These are phyloP conservation scores for Carabus problematicus DNA, from an alignment of 2,888 invertebrate genomes.

Conservation along the genomic window DNA sequence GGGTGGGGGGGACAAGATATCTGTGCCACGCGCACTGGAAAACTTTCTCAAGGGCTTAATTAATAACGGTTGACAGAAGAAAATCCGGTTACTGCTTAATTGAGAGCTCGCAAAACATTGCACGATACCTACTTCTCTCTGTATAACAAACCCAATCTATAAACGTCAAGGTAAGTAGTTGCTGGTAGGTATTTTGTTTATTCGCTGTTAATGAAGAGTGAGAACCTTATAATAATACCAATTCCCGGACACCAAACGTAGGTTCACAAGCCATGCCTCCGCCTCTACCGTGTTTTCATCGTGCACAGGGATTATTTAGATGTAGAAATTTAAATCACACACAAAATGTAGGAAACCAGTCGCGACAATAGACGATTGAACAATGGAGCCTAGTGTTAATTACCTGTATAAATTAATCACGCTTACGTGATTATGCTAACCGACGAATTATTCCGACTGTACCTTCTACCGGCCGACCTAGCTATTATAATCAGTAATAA, in stretches of 20 bases:
- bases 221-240: neutral
- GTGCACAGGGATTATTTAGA: constrained; percentile 9
- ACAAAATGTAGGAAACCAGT: neutral
- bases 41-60: constrained; percentile 40
- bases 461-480: neutral
- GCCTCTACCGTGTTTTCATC: neutral
- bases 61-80: constrained; percentile 42
- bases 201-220: neutral
- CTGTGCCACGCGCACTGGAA: constrained; percentile 3
- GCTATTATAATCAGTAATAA: constrained; percentile 37
- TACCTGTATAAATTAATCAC: constrained; percentile 14
- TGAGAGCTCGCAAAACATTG: constrained; percentile 31
- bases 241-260: neutral
- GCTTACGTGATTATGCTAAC: constrained; percentile 6
- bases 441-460: constrained; percentile 15
- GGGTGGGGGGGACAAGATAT: neutral
- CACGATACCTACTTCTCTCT: constrained; percentile 10
- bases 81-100: constrained; percentile 39
- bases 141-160: neutral
- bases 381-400: constrained; percentile 11
- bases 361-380: constrained; percentile 7
- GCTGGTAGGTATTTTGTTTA: constrained; percentile 2
- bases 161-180: constrained; percentile 3
- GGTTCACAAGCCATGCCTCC: neutral
- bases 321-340: constrained; percentile 11